Conservation (phyloP, 2,113 vertebrate species). For the Uria lomvia region DNA sequence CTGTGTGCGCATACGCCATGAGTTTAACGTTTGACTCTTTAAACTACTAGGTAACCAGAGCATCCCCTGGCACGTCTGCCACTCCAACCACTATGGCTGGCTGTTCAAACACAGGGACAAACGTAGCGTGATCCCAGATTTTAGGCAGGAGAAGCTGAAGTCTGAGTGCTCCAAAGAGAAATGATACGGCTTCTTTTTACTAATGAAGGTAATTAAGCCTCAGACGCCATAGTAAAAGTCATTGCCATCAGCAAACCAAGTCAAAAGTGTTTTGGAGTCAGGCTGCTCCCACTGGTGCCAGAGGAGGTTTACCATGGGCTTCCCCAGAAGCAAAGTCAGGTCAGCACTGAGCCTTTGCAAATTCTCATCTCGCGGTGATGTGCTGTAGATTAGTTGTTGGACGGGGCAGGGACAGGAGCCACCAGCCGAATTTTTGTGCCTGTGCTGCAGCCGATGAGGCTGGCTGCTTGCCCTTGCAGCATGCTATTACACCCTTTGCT, state of each 20-base stretch:
- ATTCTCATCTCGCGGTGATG: rapidly evolving
- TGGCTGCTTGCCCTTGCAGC: not conserved
- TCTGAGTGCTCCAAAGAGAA: not conserved
- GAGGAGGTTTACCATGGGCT: not conserved
- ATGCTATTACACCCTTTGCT: not conserved
- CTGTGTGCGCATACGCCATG: not conserved
- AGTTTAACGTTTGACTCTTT: not conserved
- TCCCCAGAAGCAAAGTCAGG: not conserved
- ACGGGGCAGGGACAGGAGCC: not conserved
- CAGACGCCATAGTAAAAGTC: not conserved
- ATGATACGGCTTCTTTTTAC: not conserved
- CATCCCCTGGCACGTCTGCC: not conserved
- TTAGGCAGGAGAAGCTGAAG: not conserved
- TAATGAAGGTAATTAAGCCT: not conserved
- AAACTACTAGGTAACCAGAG: not conserved
- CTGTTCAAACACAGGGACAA: not conserved
- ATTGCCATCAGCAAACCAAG: not conserved
- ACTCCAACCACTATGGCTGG: not conserved
- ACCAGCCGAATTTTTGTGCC: not conserved
- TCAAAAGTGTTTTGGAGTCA: not conserved
- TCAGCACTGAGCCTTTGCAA: not conserved
- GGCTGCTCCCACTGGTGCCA: not conserved
- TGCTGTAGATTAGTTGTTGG: not conserved
- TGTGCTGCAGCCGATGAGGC: not conserved
- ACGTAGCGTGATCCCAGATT: rapidly evolving